Conservation (phyloP, 2,113 vertebrate species). For the Limanda limanda region DNA sequence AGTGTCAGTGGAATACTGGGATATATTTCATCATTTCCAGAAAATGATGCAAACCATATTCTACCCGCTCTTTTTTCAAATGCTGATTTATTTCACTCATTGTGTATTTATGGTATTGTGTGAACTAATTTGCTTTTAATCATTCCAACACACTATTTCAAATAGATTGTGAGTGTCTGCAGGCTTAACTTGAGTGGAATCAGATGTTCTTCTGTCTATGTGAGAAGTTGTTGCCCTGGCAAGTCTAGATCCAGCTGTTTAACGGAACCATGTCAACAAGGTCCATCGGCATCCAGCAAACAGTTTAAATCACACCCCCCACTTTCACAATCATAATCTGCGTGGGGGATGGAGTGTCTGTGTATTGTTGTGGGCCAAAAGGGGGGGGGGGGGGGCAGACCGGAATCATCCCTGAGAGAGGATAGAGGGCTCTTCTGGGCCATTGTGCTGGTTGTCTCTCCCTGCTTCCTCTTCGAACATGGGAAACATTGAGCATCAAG, state of each 20-base stretch:
- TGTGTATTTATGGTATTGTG: constrained; percentile 7
- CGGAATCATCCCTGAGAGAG: constrained; percentile 34
- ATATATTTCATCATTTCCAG: constrained; percentile 18
- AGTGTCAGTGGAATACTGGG: neutral
- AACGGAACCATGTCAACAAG: constrained; percentile 26
- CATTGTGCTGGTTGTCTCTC: constrained; percentile 1
- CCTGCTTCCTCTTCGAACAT: no score
- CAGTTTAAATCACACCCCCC: neutral
- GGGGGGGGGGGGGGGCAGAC: neutral
- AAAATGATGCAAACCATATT: constrained; percentile 1
- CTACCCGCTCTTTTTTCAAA: neutral
- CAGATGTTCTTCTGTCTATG: constrained; percentile 50
- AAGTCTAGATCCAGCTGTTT: constrained; percentile 62
- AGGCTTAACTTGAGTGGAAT: constrained; percentile 41
- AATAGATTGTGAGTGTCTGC: constrained; percentile 10
- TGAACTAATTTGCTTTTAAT: constrained; percentile 9
- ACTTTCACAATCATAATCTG: neutral
- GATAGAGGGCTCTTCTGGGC: constrained; percentile 16
- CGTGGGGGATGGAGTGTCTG: neutral
- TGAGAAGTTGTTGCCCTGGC: constrained; percentile 56
- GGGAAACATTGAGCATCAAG: constrained; percentile 33
- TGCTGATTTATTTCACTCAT: neutral
- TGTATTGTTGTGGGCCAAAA: neutral
- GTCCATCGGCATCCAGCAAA: neutral
- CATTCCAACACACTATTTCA: constrained; percentile 1